These are phyloP conservation scores for Proteles cristata DNA, from an alignment of 2,113 vertebrate genomes.

Conservation along the genomic window DNA sequence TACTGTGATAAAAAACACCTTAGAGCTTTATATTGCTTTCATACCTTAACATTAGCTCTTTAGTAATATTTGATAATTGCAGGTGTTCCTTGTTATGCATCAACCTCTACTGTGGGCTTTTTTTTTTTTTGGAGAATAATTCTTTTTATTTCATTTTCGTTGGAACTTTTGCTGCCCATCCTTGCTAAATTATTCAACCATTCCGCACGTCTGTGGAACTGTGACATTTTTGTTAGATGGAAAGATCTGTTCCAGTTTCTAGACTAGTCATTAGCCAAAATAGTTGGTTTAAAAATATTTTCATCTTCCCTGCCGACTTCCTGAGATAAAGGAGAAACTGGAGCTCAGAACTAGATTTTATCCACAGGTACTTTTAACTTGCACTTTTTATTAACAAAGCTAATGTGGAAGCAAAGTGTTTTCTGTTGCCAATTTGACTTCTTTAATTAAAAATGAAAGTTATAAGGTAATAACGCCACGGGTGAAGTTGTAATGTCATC, in stretches of 20 bases:
- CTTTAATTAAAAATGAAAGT: conserved; percentile 90
- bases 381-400: conserved; percentile 86
- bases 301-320: neutral
- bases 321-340: neutral
- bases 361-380: conserved; percentile 82
- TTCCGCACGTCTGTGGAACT: conserved; percentile 8
- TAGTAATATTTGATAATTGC: neutral
- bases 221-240: neutral
- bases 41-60: neutral
- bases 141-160: conserved; percentile 23
- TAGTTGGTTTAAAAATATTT: neutral
- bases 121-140: neutral
- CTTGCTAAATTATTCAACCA: neutral
- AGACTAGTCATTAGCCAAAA: neutral
- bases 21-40: neutral
- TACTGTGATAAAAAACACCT: neutral
- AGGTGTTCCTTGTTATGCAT: neutral
- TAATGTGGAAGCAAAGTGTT: conserved; percentile 85
- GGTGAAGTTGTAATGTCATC: conserved; percentile 86
- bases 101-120: neutral
- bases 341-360: conserved; percentile 72
- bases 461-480: conserved; percentile 85
- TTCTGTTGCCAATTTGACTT: conserved; percentile 87
- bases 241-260: conserved; percentile 35
- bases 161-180: neutral